Base-by-base conservation (phyloP, 1,140 invertebrate genomes). In the Gryon sp. region DNA sequence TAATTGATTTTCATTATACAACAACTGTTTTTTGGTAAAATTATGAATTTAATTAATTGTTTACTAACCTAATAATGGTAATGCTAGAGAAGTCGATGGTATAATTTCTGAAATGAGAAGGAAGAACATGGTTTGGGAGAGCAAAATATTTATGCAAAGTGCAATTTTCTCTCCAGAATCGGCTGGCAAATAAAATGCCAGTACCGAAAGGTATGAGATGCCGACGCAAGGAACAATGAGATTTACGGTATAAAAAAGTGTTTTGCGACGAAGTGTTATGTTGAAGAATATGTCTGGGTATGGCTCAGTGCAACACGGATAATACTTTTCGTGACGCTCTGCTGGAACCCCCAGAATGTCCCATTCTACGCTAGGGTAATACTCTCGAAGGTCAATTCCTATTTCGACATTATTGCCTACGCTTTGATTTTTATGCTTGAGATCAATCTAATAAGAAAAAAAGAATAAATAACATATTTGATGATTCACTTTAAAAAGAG, bases 41-140 rank as follows among this genome's bases (percentile, higher is more conserved):
- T n/a, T n/a, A n/a, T n/a, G n/a, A n/a, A n/a, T n/a, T n/a, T n/a
- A 40, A 16, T 40, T 2, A 2, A 15, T 32, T 30, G 3, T 60
- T 78, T n/a, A n/a, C n/a, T n/a, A n/a, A 74, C 98, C 98, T 9
- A 99, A 92, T 2, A 99, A 90, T 4, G 99, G 98, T 20, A 99
- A 90, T 0, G 98, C 98, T 32, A 99, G 89, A 2, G 98, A 99
- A 0, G 98, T 99, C 0, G 98, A 98, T 0, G 99, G 99, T 88
- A 99, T 99, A 79, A 99, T 98, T 90, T 98, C 96, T 0, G 95
- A 98, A 80, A 99, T 96, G 4, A 99, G 93, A 65, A 99, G 90
- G 90, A 99, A 99, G 90, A 99, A 99, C 93, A 99, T 99, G 8
- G 98, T 99, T 85, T 99, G 95, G 0, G 99, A 99, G 11, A 99